Percentiles rank a stretch among this genome's conserved stretches.
phyloP scores from a whole-genome alignment of 37 sponge, comb jelly and placozoan genomes.

The Ephydatia muelleri region DNA sequence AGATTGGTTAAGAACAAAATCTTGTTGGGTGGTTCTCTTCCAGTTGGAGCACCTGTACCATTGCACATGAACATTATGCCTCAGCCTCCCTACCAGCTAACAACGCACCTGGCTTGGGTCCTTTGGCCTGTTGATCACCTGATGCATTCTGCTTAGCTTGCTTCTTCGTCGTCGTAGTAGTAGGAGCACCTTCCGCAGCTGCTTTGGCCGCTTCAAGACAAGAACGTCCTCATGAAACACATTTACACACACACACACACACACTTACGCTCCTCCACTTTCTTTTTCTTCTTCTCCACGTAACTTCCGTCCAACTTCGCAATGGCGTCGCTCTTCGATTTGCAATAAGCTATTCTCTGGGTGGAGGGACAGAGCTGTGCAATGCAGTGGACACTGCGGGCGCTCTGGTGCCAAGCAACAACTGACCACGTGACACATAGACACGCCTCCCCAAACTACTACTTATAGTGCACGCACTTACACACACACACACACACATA shows the following conservation, averaged over 20 bases:
- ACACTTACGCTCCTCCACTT: slow-evolving; percentile 72
- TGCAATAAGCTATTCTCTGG: slow-evolving; percentile 90
- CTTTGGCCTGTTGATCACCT: neutral
- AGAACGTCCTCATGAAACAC: too few species aligned
- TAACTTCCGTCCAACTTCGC: slow-evolving; percentile 95
- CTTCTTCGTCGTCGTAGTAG: too few species aligned
- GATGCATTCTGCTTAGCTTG: slow-evolving; percentile 27
- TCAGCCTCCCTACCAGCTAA: too few species aligned
- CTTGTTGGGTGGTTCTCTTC: slow-evolving; percentile 86
- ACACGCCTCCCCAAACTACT: too few species aligned
- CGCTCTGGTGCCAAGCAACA: slow-evolving; percentile 37
- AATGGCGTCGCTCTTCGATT: slow-evolving; percentile 93
- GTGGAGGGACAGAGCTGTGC: slow-evolving; percentile 51
- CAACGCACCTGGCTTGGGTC: neutral
- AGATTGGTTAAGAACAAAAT: slow-evolving; percentile 96
- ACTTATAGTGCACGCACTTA: too few species aligned
- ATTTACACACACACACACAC: too few species aligned
- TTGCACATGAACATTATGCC: too few species aligned
- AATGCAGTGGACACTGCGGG: slow-evolving; percentile 57
- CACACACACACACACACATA: slow-evolving; percentile 11
- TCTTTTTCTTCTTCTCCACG: slow-evolving; percentile 76
- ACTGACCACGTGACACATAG: neutral
- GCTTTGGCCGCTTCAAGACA: neutral
- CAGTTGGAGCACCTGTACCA: slow-evolving; percentile 10
- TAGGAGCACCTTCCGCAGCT: neutral